Evolutionary conservation across 2,797 vertebrate genomes (phyloP), one percentile per base, ranked within the genome.

Genomic region (Octomys mimax): DNA sequence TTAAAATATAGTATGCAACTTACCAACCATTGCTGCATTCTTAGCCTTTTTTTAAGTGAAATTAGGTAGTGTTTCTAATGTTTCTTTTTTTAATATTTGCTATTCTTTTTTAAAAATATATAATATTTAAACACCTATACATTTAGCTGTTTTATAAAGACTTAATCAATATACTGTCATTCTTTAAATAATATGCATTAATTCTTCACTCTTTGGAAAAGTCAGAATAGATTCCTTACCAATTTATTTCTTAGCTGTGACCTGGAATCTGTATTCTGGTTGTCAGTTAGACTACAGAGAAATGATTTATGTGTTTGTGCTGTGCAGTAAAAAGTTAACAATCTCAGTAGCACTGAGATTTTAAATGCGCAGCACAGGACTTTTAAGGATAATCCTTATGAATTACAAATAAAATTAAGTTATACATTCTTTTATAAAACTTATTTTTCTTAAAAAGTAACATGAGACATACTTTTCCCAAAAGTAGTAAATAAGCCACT

Each of bases 401-500:
- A 95, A 73, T 0, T 89, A 57, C 26, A 79, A 90, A 91, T 93
- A 70, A 49, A 94, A n/a, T 14, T 26, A 90, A 79, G 42, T 89
- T 12, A 16, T 94, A 97, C 73, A 2, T 0, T 93, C 95, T 87
- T 87, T 64, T 31, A n/a, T 87, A 42, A 92, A 49, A 3, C 18
- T 90, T 97, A 8, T 46, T 84, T 86, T 92, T 96, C 46, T 81
- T 89, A 52, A 90, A 70, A 54, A 96, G 28, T 36, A 70, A 70
- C 1, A 49, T 39, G 39, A 93, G 52, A 5, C 24, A 89, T 97
- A 7, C 49, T 84, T 86, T 91, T 95, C 52, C 81, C 88, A 59
- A 90, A 70, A 49, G 95, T 22, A 94, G 95, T 13, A 62, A 80
- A 92, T 89, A 59, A 52, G 54, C 89, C 95, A 87, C 36, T 97